A percentile compares a stretch with the other conserved stretches of the same genome.
Conservation (phyloP, 2,113 vertebrate genomes). For the Bos javanicus region DNA sequence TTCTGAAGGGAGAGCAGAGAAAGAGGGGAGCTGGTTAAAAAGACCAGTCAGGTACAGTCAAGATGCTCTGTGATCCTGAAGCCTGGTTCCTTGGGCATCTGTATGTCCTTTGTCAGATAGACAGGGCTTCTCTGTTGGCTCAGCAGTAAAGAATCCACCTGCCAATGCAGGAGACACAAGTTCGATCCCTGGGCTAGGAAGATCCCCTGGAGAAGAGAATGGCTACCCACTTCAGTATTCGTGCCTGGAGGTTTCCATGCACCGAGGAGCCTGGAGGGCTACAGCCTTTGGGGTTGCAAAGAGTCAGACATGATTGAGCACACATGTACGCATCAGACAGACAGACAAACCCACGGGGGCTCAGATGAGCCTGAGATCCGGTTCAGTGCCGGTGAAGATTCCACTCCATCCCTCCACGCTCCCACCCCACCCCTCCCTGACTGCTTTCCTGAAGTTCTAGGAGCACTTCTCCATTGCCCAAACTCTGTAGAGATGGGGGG, state of each 20-base stretch:
- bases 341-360: neutral
- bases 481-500: neutral
- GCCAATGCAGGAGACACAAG: neutral
- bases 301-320: neutral
- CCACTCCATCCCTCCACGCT: accelerated
- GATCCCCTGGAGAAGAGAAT: neutral
- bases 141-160: neutral
- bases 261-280: neutral
- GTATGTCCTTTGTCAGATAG: neutral
- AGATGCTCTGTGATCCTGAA: neutral
- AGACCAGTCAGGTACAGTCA: neutral
- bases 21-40: neutral
- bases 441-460: neutral
- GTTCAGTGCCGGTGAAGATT: accelerated
- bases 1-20: constrained; percentile 27
- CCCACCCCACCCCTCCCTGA: accelerated
- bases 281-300: neutral
- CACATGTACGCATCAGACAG: neutral
- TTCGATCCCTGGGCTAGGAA: neutral
- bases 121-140: neutral
- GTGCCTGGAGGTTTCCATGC: neutral
- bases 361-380: accelerated
- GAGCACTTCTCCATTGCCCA: neutral
- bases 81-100: neutral
- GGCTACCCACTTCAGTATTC: neutral